Conservation (phyloP, 30 jellyfish, hydroid and myxozoan species). For the Phacellophora camtschatica region DNA sequence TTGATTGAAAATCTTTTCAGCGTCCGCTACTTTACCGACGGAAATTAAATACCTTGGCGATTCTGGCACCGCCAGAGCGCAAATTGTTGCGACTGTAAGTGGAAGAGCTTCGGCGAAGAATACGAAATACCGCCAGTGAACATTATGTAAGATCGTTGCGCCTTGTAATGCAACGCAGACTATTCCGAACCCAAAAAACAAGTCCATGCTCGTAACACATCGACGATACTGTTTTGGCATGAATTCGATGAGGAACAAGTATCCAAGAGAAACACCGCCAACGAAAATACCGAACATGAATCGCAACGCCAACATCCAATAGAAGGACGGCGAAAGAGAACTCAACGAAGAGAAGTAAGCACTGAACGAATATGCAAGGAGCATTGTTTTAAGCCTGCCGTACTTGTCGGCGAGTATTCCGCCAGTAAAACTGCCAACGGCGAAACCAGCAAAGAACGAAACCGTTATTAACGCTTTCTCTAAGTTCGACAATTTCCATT, state of each 20-base stretch:
- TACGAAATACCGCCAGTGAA: constrained; percentile 59
- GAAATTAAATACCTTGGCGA: constrained; percentile 64
- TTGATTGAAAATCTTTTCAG: constrained; percentile 51
- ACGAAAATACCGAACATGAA: constrained; percentile 64
- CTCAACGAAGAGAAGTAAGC: constrained; percentile 51
- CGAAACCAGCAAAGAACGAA: constrained; percentile 61
- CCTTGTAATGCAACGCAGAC: constrained; percentile 71
- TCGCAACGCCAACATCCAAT: constrained; percentile 52
- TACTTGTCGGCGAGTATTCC: constrained; percentile 63
- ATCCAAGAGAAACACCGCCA: constrained; percentile 69
- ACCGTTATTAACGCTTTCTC: constrained; percentile 61
- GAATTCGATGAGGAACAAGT: constrained; percentile 56
- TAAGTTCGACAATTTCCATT: constrained; percentile 55
- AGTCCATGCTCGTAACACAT: constrained; percentile 61
- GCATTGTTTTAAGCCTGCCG: constrained; percentile 58
- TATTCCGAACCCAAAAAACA: constrained; percentile 65
- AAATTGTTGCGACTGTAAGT: constrained; percentile 40
- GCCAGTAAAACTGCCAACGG: constrained; percentile 57
- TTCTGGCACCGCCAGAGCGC: constrained; percentile 57
- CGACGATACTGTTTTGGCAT: constrained; percentile 70
- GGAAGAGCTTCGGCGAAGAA: constrained; percentile 67
- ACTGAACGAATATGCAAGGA: constrained; percentile 57
- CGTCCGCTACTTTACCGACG: constrained; percentile 40
- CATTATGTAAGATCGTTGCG: constrained; percentile 47
- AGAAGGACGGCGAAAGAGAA: constrained; percentile 54